Evolutionary conservation across 2,888 invertebrate species (phyloP).

Genomic region (Tetrapedia diversipes): DNA sequence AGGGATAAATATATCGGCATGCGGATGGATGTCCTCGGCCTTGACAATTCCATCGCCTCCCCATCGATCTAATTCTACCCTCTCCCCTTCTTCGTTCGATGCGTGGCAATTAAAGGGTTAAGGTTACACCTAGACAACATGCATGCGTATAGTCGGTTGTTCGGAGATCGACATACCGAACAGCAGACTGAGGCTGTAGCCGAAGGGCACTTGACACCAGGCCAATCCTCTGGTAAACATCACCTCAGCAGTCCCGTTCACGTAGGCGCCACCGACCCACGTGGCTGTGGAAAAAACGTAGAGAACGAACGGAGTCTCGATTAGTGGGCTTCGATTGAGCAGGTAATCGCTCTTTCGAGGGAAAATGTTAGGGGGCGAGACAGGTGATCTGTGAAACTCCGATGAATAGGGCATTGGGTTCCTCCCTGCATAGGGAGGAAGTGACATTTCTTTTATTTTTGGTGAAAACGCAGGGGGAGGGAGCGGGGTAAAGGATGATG

Average conservation of each 20-base stretch:
- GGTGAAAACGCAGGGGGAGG: background rate
- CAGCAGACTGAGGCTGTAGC: constrained; percentile 88
- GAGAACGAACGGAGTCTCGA: constrained; percentile 2
- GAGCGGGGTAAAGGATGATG: too few relatives aligned
- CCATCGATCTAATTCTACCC: constrained; percentile 33
- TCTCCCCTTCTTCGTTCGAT: background rate
- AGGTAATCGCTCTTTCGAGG: constrained; percentile 49
- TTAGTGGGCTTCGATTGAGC: constrained; percentile 33
- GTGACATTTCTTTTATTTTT: background rate
- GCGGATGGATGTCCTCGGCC: constrained; percentile 40
- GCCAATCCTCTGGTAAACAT: constrained; percentile 86
- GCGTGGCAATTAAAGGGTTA: constrained; percentile 51
- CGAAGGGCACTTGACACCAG: constrained; percentile 89
- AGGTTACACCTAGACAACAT: constrained; percentile 36
- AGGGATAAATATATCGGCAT: constrained; percentile 43
- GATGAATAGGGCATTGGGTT: background rate
- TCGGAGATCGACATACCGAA: constrained; percentile 83
- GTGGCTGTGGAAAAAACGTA: constrained; percentile 78
- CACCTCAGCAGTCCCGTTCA: constrained; percentile 89
- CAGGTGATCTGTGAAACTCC: constrained; percentile 36
- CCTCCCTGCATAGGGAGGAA: background rate
- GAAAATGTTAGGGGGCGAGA: constrained; percentile 42
- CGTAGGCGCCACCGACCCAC: constrained; percentile 87
- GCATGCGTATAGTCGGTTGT: background rate
- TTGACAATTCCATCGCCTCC: constrained; percentile 35